Percentiles rank a stretch among this genome's conserved stretches.
Conservation (phyloP, 2,113 vertebrate species). For the Callipepla californica region DNA sequence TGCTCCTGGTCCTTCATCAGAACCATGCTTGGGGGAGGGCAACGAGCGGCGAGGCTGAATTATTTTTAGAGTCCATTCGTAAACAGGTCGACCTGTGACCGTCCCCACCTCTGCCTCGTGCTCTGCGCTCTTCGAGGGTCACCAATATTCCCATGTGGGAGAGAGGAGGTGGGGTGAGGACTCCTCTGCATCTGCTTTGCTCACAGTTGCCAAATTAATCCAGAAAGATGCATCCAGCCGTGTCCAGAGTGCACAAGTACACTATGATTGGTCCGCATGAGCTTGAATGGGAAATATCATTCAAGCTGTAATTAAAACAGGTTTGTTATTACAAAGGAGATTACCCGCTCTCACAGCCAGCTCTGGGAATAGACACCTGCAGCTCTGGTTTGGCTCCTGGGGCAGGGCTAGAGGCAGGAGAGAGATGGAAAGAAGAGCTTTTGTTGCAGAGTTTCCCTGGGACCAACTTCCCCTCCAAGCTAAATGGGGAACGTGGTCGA, state of each 20-base stretch:
- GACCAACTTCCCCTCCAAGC: not conserved
- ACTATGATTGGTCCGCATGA: not conserved
- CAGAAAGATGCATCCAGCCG: accelerated
- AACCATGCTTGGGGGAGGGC: not conserved
- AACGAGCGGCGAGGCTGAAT: accelerated
- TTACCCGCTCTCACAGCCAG: not conserved
- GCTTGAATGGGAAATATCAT: not conserved
- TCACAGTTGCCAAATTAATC: not conserved
- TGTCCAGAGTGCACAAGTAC: not conserved
- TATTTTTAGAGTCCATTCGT: not conserved
- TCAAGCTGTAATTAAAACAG: not conserved
- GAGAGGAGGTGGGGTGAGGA: not conserved
- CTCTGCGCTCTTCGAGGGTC: not conserved
- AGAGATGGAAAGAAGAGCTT: not conserved
- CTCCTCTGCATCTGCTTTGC: not conserved
- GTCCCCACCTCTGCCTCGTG: not conserved
- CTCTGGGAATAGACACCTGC: not conserved
- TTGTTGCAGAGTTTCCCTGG: not conserved
- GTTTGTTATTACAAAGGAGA: not conserved
- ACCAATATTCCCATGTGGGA: accelerated
- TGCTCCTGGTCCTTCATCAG: not conserved
- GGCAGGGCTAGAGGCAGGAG: not conserved
- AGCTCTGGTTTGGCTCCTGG: not conserved
- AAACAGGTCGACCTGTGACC: not conserved
- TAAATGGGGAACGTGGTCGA: accelerated